A percentile compares a stretch with the other conserved stretches of the same genome.
phyloP scores from a whole-genome alignment of 2,888 invertebrate species.

The Drosophila fulvimacula region DNA sequence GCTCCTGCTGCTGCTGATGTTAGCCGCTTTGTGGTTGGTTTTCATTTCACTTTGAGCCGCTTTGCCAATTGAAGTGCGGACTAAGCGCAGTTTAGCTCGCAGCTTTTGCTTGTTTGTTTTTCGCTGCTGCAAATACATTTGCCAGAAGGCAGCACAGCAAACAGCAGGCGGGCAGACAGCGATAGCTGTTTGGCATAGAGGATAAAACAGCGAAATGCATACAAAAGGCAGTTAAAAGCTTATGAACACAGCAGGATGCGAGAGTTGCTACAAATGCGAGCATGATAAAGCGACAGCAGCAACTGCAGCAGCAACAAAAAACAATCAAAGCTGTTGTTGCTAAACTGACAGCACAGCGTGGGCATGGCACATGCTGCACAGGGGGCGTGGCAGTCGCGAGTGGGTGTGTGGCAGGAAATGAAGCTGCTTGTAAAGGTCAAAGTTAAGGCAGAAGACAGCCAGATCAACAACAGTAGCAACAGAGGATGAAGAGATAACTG shows the following conservation, averaged over 20 bases:
- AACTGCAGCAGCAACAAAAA: constrained; percentile 17
- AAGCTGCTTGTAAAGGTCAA: constrained; percentile 42
- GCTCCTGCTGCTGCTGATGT: constrained; percentile 13
- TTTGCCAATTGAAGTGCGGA: constrained; percentile 40
- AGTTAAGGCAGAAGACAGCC: constrained; percentile 1
- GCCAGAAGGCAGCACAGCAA: constrained; percentile 24
- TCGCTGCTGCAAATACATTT: constrained; percentile 30
- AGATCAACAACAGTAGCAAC: constrained; percentile 9
- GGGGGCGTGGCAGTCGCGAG: constrained; percentile 37
- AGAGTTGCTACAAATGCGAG: constrained; percentile 52
- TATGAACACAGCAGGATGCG: constrained; percentile 47
- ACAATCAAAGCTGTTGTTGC: constrained; percentile 42
- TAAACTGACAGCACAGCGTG: constrained; percentile 50
- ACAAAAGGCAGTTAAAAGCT: constrained; percentile 70
- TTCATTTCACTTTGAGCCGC: constrained; percentile 46
- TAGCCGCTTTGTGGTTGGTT: constrained; percentile 37
- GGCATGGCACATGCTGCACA: constrained; percentile 35
- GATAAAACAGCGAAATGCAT: constrained; percentile 19
- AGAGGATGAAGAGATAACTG: neutral
- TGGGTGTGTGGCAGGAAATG: constrained; percentile 25
- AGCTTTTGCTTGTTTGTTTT: constrained; percentile 9
- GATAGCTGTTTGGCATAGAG: constrained; percentile 11
- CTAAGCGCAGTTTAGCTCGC: constrained; percentile 45
- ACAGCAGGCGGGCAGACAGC: neutral
- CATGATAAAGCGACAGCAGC: constrained; percentile 31